Evolutionary conservation across 2,113 vertebrate species (phyloP), one percentile per base, ranked within the genome.

Genomic region (Monopterus albus): DNA sequence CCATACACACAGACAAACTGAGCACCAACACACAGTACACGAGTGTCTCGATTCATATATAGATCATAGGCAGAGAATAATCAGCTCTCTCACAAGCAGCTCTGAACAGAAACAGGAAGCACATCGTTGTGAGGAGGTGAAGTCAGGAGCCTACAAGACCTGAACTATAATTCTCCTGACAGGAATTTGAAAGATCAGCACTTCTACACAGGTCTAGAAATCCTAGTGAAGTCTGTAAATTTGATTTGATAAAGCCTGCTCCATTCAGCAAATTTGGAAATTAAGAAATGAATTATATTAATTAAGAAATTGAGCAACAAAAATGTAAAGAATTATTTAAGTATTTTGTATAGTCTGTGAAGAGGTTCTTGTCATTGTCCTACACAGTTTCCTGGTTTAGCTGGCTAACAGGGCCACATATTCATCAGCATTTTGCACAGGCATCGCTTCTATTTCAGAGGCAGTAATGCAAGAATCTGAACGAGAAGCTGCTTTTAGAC

Each of bases 41-140:
- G 43, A 10, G 20, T 67, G 43, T 42, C 58, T 52, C 39, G 35
- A 43, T 40, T 75, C 60, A 57, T 15, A 40, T 10, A n/a, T 23
- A 52, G 31, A 7, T 42, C 13, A 45, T 9, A 50, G 51, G 18
- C 74, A 31, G 38, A 63, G 36, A 81, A 78, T 49, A 39, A 46
- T 49, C 42, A 9, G 10, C 25, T 47, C 20, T 66, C 28, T 63
- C 49, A 58, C 21, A 53, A 47, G 66, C 50, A 26, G 46, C 8
- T 14, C 46, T 14, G 46, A 75, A 67, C 52, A 78, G 86, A 85
- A 84, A 81, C 71, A 83, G 80, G 82, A 90, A 84, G 73, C 79
- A 56, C 57, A 67, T 78, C 63, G 71, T 10, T 29, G 47, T 2
- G 78, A 63, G 55, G 68, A 77, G 68, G 75, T 79, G 61, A 67